Conservation (phyloP, 2,797 vertebrate genomes). For the Sebastes vulpes region DNA sequence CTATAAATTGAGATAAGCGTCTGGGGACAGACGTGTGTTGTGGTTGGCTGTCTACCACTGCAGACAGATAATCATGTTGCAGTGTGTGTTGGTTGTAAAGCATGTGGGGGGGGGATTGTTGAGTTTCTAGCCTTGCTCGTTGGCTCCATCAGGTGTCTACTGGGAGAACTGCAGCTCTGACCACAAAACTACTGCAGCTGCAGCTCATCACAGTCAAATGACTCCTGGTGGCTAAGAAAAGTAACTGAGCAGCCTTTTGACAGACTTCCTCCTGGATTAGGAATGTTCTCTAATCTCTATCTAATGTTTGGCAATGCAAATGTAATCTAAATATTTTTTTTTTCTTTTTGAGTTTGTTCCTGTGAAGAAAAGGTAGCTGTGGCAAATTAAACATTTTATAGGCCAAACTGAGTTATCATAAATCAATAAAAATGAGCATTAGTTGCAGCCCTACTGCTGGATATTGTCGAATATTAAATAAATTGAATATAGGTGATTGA, state of each 20-base stretch:
- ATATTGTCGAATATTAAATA: too few species aligned
- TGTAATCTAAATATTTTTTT: neutral
- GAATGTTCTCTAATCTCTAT: neutral
- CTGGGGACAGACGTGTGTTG: neutral
- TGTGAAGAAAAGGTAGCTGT: too few species aligned
- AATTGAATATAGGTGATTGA: too few species aligned
- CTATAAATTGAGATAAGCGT: neutral
- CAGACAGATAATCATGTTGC: conserved; percentile 11
- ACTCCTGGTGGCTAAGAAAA: neutral
- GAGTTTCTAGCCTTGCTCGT: neutral
- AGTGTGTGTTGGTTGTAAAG: neutral
- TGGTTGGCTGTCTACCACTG: neutral
- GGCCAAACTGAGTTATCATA: neutral
- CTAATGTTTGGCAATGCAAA: neutral
- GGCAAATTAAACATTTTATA: too few species aligned
- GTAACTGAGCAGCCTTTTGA: neutral
- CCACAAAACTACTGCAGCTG: neutral
- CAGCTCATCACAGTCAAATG: neutral
- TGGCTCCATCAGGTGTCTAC: conserved; percentile 50
- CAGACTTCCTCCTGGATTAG: neutral
- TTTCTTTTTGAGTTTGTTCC: neutral
- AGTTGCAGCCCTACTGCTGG: neutral
- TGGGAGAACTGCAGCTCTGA: conserved; percentile 20
- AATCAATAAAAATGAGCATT: neutral
- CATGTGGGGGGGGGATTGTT: neutral